Base-by-base conservation (phyloP, 1,140 invertebrate species). In the Tetramorium alpestre region DNA sequence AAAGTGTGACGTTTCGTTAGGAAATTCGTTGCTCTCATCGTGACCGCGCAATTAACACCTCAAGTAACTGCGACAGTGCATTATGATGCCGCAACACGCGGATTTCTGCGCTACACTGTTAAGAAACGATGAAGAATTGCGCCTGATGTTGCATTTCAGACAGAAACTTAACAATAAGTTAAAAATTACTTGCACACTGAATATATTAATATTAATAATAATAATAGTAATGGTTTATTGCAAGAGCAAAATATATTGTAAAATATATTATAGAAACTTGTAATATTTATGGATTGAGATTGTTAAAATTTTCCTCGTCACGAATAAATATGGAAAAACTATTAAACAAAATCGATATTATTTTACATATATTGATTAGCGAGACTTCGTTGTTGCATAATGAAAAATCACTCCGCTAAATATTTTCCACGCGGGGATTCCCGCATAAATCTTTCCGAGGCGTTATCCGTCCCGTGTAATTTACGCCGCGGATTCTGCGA, bases 1-100 rank as follows among this genome's bases (percentile, higher is more conserved):
- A 84, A 75, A 75, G 69, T 38, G 69, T 67, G 54, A 49, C 69
- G 18, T 72, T 58, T 58, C 51, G 38, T 82, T 73, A 58, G 80
- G 67, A 82, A 82, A 82, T 82, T 47, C 69, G 80, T 33, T 28
- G 25, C 38, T 73, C 41, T 11, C 56, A 41, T 73, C 51, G 80
- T 62, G 80, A 60, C n/a, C 70, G 69, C 54, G 54, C 80, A 72
- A 60, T 84, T 84, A 75, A 49, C 41, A 25, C 41, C 28, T 44
- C 16, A 41, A 54, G 18, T 10, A 44, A 44, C 28, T 38, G 60
- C 8, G 41, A 65, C 78, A 41, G 76, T 22, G 60, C 11, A 69
- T 41, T 33, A 38, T n/a, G 49, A 56, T 81, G 78, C 65, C 33
- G 65, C 47, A 81, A 72, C 8, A 33, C 49, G 41, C 8, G 18